Percentiles rank a stretch among this genome's conserved stretches.
Conservation (phyloP, 2,888 invertebrate genomes). For the Sipha maydis region DNA sequence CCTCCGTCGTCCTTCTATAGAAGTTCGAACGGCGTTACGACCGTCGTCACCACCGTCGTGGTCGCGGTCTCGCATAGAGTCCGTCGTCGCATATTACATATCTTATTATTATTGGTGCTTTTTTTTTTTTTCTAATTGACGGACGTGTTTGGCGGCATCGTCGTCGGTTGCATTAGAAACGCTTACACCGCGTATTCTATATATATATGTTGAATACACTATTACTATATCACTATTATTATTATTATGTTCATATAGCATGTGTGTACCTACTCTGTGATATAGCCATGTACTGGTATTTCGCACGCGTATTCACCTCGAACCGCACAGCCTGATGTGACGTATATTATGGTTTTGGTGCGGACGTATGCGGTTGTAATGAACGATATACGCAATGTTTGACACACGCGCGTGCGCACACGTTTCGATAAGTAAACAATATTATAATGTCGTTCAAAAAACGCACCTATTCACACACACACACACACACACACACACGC, state of each 20-base stretch:
- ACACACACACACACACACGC: background rate
- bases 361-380: background rate
- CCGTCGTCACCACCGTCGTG: background rate
- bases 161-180: background rate
- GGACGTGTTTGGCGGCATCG: background rate
- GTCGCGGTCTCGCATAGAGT: background rate
- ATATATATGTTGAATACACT: background rate
- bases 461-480: no score
- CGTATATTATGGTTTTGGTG: background rate
- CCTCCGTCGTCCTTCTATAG: conserved; percentile 28
- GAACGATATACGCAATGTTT: background rate
- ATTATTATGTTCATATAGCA: no score
- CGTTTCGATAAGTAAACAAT: background rate
- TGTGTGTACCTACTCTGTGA: background rate
- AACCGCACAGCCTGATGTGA: background rate
- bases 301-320: background rate
- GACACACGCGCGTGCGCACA: background rate
- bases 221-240: no score
- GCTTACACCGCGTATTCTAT: background rate
- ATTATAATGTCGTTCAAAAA: background rate
- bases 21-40: background rate
- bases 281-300: background rate
- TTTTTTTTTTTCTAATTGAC: conserved; percentile 2
- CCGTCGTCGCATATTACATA: background rate
- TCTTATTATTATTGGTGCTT: no score